Conservation (phyloP, 2,888 invertebrate species). For the Drymonia ruficornis region DNA sequence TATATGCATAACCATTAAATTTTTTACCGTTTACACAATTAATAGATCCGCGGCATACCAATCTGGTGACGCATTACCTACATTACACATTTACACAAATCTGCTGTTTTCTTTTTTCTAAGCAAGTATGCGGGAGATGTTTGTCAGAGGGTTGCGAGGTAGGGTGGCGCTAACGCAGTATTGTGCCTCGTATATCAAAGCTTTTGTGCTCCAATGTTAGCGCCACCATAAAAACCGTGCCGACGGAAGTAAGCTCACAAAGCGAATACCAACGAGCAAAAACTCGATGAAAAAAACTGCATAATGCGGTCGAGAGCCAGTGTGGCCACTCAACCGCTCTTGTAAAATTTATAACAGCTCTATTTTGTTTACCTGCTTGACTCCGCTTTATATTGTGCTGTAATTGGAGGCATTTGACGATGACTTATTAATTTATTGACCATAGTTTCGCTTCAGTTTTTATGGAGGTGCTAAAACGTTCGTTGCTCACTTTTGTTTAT, state of each 20-base stretch:
- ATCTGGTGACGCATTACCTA: slow-evolving; percentile 31
- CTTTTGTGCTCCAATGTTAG: slow-evolving; percentile 74
- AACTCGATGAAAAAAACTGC: slow-evolving; percentile 73
- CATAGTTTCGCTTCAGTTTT: slow-evolving; percentile 74
- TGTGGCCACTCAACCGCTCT: slow-evolving; percentile 70
- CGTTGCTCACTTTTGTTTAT: slow-evolving; percentile 53
- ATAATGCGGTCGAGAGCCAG: slow-evolving; percentile 73
- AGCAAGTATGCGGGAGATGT: not conserved
- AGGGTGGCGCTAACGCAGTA: slow-evolving; percentile 63
- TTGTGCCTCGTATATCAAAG: slow-evolving; percentile 43
- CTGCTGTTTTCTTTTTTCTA: slow-evolving; percentile 23
- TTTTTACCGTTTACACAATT: slow-evolving; percentile 29
- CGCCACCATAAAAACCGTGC: slow-evolving; percentile 75
- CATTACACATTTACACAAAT: slow-evolving; percentile 5
- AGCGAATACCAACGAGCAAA: slow-evolving; percentile 79
- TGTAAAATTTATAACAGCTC: slow-evolving; percentile 84
- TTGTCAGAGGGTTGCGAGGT: slow-evolving; percentile 19
- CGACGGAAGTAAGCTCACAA: slow-evolving; percentile 82
- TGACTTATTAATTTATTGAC: slow-evolving; percentile 84
- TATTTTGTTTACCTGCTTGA: slow-evolving; percentile 83
- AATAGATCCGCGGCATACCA: slow-evolving; percentile 33
- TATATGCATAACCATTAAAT: slow-evolving; percentile 38
- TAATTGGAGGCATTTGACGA: slow-evolving; percentile 82
- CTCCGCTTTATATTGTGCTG: slow-evolving; percentile 73
- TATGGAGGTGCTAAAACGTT: slow-evolving; percentile 81